Evolutionary conservation across 2,888 invertebrate genomes (phyloP), one percentile per base, ranked within the genome.

Genomic region (Cylindroiulus punctatus): DNA sequence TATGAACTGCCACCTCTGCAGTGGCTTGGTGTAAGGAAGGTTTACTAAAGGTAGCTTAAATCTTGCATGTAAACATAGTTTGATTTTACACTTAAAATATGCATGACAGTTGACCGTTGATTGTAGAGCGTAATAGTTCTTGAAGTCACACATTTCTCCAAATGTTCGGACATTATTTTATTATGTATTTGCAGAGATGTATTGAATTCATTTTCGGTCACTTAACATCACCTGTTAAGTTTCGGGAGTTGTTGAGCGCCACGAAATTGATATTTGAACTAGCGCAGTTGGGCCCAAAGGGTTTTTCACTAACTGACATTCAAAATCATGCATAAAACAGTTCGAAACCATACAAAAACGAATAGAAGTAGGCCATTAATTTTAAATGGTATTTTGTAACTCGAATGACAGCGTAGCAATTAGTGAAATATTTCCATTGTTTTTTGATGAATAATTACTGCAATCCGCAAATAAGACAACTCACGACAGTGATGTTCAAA

Each of bases 401-500:
- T 12, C 76, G 76, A 76, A 76, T 76, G 76, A 76, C 76, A 76
- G 76, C 76, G 26, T 76, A 14, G 30, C 26, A 26, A 76, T 76
- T 30, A 26, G 30, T 30, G 76, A 76, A 30, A 76, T 76, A 76
- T 76, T 76, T 76, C 26, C 76, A 76, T 76, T 76, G 76, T 76
- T 76, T n/a, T 76, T 76, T 76, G 12, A 76, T 76, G 76, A 76
- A 76, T 76, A 76, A 76, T 76, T 30, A 76, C 76, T 30, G 76
- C 76, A 30, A 76, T 76, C 76, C 76, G 10, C 76, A 76, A 76
- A 76, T 30, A 76, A 76, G 76, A 76, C 76, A 76, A 76, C 76
- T 76, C 76, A 76, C 76, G 76, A 76, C 76, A 76, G 26, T 76
- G 76, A 76, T 76, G 76, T 76, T 76, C 76, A 30, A 76, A 76